Conservation (phyloP, 2,113 vertebrate genomes). For the Octodon degus region DNA sequence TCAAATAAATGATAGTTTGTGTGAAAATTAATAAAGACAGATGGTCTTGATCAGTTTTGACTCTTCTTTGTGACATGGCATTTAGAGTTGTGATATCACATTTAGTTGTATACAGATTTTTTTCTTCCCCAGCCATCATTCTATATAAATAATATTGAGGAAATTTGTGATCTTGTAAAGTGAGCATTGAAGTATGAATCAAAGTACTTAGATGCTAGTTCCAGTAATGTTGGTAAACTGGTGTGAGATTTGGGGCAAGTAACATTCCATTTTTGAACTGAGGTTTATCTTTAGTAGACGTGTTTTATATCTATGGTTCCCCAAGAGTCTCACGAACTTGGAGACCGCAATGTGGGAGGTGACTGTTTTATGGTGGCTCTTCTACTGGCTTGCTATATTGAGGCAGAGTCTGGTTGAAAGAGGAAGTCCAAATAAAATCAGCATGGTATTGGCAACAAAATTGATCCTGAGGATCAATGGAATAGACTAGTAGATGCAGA, state of each 20-base stretch:
- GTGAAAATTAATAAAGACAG: neutral
- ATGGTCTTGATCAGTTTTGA: neutral
- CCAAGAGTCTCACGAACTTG: neutral
- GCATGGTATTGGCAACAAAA: too few species aligned
- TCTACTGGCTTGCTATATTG: neutral
- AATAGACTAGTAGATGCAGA: too few species aligned
- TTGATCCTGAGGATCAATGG: too few species aligned
- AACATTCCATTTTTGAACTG: neutral
- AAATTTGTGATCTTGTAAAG: neutral
- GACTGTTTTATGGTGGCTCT: neutral
- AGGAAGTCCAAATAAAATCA: neutral
- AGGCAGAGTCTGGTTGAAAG: neutral
- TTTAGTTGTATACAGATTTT: neutral
- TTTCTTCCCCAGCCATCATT: neutral
- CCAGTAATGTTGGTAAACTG: neutral
- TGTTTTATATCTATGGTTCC: neutral
- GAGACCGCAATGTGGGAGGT: neutral
- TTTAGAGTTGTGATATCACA: neutral
- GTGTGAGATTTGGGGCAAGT: neutral
- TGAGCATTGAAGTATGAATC: neutral
- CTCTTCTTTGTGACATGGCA: neutral
- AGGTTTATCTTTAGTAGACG: neutral
- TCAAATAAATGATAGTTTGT: neutral
- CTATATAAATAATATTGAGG: neutral
- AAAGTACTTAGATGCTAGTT: neutral